Evolutionary conservation across 2,797 vertebrate species (phyloP), one percentile per base, ranked within the genome.

Genomic region (Oreochromis mossambicus): DNA sequence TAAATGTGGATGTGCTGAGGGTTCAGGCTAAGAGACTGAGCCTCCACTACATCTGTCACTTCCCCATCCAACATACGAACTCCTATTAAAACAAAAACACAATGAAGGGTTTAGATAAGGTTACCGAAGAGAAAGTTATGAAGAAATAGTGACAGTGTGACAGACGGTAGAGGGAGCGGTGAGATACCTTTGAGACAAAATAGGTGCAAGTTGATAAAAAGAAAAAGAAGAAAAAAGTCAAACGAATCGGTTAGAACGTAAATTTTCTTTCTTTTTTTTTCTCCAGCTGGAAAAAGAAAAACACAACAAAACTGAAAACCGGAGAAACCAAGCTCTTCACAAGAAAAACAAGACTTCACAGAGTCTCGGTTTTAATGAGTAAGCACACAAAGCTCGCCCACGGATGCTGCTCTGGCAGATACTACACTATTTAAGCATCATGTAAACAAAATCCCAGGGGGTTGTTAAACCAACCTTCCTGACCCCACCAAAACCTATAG

Each of bases 11-110:
- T 98, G 96, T 99, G 97, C 94, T 98, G 97, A 82, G 97, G 96
- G 86, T 98, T 98, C 75, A 99, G 96, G 89, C 98, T 98, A 43
- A 99, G 95, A 8, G 98, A 99, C 88, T 97, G 97, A 17, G 98
- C 98, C 92, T 99, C 98, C 82, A 99, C 98, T 3, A 98, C 97
- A 17, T 99, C 98, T 0, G 98, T 99, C 94, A 99, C 98, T 90
- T 99, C 98, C 14, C 98, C 98, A 7, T 99, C 98, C 95, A 99
- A 92, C 98, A 99, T 99, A 48, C 98, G 98, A 91, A 99, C 98
- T 56, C 98, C 98, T 99, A 94, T 63, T 43, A 15, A 85, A 61
- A 58, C 5, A 8, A 43, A 83, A 55, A 83, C 1, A 38, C 19
- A 61, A n/a, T 6, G 32, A 26, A 66, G 19, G 14, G 13, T 75